phyloP scores from a whole-genome alignment of 2,113 vertebrate genomes.

The Takifugu flavidus region DNA sequence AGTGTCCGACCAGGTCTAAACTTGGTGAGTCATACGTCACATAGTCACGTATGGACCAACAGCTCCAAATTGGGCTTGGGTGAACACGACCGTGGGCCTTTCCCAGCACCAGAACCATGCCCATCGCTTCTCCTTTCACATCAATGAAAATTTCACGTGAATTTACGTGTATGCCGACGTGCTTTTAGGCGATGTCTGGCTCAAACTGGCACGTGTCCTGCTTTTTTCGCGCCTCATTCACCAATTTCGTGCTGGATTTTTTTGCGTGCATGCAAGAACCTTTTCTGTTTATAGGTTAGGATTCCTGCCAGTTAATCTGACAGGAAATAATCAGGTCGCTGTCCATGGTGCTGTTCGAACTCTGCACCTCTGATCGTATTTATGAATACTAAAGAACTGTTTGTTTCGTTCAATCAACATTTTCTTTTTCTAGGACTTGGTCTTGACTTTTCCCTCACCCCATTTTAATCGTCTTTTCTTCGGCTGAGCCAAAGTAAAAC shows the following conservation, averaged over 20 bases:
- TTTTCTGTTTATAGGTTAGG: too few relatives aligned
- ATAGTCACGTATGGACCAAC: slow-evolving; percentile 41
- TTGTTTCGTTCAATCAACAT: not conserved
- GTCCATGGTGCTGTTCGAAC: slow-evolving; percentile 58
- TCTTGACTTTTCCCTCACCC: not conserved
- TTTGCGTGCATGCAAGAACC: too few relatives aligned
- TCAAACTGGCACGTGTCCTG: slow-evolving; percentile 6
- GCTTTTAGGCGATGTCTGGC: not conserved
- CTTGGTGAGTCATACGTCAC: slow-evolving; percentile 59
- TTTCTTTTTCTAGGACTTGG: not conserved
- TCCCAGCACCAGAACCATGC: not conserved
- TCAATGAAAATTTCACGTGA: not conserved
- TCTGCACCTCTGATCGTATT: not conserved
- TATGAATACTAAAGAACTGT: not conserved
- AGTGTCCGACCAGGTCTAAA: not conserved
- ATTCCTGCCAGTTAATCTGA: too few relatives aligned
- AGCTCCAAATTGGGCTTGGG: slow-evolving; percentile 33
- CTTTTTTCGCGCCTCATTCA: not conserved
- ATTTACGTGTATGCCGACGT: not conserved
- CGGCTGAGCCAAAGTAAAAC: not conserved
- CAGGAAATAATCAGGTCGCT: slow-evolving; percentile 16
- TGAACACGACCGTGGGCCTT: slow-evolving; percentile 10
- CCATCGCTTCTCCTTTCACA: not conserved
- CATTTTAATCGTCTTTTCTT: slow-evolving; percentile 1
- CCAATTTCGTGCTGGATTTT: not conserved